A percentile compares a stretch with the other conserved stretches of the same genome.
phyloP scores from a whole-genome alignment of 2,797 vertebrate species.

The Parambassis ranga region DNA sequence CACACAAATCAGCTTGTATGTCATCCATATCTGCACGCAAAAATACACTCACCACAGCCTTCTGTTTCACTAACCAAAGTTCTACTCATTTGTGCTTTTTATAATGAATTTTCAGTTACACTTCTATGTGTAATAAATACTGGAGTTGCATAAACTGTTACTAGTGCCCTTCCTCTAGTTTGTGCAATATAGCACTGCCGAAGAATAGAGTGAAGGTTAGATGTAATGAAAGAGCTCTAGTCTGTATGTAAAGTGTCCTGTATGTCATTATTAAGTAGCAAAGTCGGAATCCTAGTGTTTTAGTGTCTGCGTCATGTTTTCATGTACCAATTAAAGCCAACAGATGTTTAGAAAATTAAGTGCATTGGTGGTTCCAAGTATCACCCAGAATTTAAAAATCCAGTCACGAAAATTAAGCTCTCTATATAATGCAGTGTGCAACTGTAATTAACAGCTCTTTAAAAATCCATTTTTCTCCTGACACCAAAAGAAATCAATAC shows the following conservation, averaged over 20 bases:
- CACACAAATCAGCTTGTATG: no score
- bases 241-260: no score
- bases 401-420: constrained; percentile 64
- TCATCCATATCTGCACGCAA: no score
- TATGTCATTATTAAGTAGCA: no score
- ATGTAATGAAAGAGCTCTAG: not conserved
- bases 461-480: constrained; percentile 81
- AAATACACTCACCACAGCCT: constrained; percentile 21
- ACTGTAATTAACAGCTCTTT: constrained; percentile 83
- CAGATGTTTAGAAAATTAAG: constrained; percentile 24
- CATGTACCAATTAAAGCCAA: not conserved
- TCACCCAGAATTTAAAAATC: constrained; percentile 51
- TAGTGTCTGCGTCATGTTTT: no score
- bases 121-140: no score
- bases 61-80: not conserved
- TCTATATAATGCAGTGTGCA: constrained; percentile 70
- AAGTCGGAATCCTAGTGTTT: no score
- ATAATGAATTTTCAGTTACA: not conserved
- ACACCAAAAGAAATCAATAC: constrained; percentile 83
- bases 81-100: not conserved
- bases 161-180: no score
- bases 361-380: constrained; percentile 34
- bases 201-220: no score
- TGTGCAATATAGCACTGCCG: no score
- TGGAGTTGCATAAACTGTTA: no score